Evolutionary conservation across 2,797 vertebrate species (phyloP), one percentile per base, ranked within the genome.

Genomic region (Botia almorhae): DNA sequence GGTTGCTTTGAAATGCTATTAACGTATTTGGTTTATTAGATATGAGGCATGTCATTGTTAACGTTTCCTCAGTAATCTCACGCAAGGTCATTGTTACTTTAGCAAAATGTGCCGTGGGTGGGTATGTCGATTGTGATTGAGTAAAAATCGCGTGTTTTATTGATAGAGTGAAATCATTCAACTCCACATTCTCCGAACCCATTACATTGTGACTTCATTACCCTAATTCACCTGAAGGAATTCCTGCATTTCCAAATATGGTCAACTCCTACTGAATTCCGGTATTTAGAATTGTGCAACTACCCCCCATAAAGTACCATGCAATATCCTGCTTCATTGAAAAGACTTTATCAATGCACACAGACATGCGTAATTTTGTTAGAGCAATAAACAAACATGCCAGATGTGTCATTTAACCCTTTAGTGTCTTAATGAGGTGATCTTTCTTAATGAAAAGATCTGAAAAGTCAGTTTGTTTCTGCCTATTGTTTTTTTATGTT

Each of bases 171-270:
- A 68, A 80, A 74, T 80, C 16, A 19, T 46, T 74, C 61, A 76
- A n/a, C 23, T 80, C 36, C 39, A 4, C 76, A 80, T 63, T 69
- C 69, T 85, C 50, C 81, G 73, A 56, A 33, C 79, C 26, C 23
- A 65, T 64, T 46, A 2, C n/a, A 13, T 53, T 76, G 76, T 89
- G 86, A 89, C 43, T 84, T 90, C 86, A 90, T 70, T 76, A 72
- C 82, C 76, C 76, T 87, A 86, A 83, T 79, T 82, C 77, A 87
- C 56, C 77, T 85, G 79, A 88, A 93, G 89, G 89, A 91, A 93
- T 92, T 91, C 83, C 90, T 89, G 83, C 81, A 91, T 89, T 92
- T 94, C 93, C 92, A 93, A 90, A 92, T 92, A 92, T 91, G 92
- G 93, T 67, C 73, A 56, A 2, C 33, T 92, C 90, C 91, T 82